These are phyloP conservation scores for Sminthurides bifidus DNA, from an alignment of 1,140 invertebrate genomes.

Conservation along the genomic window DNA sequence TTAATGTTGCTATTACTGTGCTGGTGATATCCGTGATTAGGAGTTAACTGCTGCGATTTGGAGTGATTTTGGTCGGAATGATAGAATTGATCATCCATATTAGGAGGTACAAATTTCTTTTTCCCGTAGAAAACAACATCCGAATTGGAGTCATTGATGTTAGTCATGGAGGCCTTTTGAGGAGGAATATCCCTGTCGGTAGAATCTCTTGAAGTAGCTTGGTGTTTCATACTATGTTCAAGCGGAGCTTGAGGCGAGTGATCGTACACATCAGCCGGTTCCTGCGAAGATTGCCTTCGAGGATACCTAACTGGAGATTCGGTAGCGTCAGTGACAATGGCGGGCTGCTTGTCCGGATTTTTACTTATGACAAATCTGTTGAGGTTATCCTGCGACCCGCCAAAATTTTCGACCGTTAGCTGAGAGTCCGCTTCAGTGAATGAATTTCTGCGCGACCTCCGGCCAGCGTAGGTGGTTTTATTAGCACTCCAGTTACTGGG, in stretches of 20 bases:
- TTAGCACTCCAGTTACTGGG: constrained; percentile 69
- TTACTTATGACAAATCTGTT: constrained; percentile 44
- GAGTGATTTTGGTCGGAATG: no score
- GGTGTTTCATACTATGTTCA: neutral
- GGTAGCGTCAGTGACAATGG: constrained; percentile 37
- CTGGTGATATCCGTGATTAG: neutral
- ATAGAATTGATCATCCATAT: no score
- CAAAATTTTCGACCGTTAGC: constrained; percentile 82
- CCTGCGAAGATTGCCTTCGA: constrained; percentile 10
- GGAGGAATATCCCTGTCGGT: no score
- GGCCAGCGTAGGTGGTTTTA: constrained; percentile 55
- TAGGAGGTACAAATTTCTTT: constrained; percentile 27
- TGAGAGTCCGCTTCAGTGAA: constrained; percentile 67
- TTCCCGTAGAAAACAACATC: constrained; percentile 26
- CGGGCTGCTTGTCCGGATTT: constrained; percentile 66
- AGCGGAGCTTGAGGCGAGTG: constrained; percentile 1
- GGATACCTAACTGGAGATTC: constrained; percentile 24
- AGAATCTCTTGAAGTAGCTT: no score
- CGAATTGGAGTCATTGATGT: constrained; percentile 11
- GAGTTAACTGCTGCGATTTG: constrained; percentile 2
- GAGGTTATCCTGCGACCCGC: constrained; percentile 59
- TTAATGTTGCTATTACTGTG: constrained; percentile 24
- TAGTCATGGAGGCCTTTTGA: constrained; percentile 8
- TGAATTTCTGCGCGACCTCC: constrained; percentile 69
- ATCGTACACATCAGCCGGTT: constrained; percentile 18